Evolutionary conservation across 1,140 invertebrate species (phyloP).

Genomic region (Macrostomum lignano): DNA sequence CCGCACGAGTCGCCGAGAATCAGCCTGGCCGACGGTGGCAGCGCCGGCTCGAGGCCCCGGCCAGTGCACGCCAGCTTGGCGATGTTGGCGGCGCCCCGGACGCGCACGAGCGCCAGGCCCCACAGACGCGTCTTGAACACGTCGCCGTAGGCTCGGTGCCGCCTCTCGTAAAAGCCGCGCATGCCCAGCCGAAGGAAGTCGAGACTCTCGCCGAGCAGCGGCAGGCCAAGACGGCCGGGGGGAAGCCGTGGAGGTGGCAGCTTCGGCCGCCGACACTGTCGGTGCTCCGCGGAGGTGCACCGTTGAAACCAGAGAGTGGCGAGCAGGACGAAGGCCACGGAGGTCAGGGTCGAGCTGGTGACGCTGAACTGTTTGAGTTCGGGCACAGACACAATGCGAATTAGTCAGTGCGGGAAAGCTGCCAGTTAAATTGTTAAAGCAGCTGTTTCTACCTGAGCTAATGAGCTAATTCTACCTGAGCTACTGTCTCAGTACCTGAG

Average conservation of each 20-base stretch:
- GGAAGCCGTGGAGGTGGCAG: conserved; percentile 2
- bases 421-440: no score
- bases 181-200: conserved; percentile 14
- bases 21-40: no score
- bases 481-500: no score
- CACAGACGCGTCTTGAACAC: no score
- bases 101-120: no score
- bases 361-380: conserved; percentile 17
- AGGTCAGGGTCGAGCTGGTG: conserved; percentile 19
- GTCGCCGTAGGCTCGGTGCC: no score
- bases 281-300: no score
- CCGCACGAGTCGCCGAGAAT: no score
- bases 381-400: conserved; percentile 16
- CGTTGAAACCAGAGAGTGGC: conserved; percentile 20
- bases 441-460: no score
- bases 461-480: no score
- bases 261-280: no score
- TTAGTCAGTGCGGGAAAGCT: conserved; percentile 11
- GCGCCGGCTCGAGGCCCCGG: conserved; percentile 15
- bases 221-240: conserved; percentile 14
- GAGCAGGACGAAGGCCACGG: conserved; percentile 23
- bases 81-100: conserved; percentile 16
- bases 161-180: conserved; percentile 13
- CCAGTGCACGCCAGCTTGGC: conserved; percentile 16
- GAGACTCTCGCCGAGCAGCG: conserved; percentile 14